phyloP scores from a whole-genome alignment of 2,797 vertebrate genomes.

The Neosilurus mollespiculum region DNA sequence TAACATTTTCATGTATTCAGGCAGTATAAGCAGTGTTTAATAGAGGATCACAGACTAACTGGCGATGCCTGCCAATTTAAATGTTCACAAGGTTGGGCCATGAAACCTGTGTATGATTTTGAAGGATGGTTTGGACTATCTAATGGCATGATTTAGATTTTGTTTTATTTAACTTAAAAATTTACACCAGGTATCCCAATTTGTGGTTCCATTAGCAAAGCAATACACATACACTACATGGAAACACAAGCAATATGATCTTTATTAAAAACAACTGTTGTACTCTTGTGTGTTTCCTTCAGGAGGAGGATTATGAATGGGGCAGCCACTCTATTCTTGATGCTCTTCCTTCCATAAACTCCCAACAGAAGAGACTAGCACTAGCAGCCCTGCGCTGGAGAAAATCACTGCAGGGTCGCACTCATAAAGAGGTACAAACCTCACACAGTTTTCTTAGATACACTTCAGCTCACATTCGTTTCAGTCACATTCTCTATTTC shows the following conservation, averaged over 20 bases:
- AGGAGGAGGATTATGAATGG: slow-evolving; percentile 98
- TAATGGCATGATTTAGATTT: too few relatives aligned
- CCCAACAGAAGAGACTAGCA: slow-evolving; percentile 87
- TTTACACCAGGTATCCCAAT: too few relatives aligned
- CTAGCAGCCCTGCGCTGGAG: slow-evolving; percentile 93
- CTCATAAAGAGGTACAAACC: slow-evolving; percentile 59
- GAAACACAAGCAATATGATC: not conserved
- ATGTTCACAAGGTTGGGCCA: too few relatives aligned
- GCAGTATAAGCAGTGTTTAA: too few relatives aligned
- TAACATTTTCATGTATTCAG: too few relatives aligned
- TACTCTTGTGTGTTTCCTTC: slow-evolving; percentile 22
- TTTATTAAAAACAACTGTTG: not conserved
- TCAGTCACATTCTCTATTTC: not conserved
- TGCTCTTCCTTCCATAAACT: slow-evolving; percentile 81
- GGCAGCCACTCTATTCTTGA: slow-evolving; percentile 87
- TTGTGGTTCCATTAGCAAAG: too few relatives aligned
- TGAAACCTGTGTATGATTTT: too few relatives aligned
- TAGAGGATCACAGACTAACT: too few relatives aligned
- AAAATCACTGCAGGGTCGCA: slow-evolving; percentile 78
- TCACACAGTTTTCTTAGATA: not conserved
- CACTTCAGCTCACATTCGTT: not conserved
- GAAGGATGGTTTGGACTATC: too few relatives aligned
- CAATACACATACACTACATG: too few relatives aligned
- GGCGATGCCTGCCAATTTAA: too few relatives aligned
- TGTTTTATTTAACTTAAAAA: too few relatives aligned